Conservation (phyloP, 1,140 invertebrate genomes). For the Paramacrobiotus metropolitanus region DNA sequence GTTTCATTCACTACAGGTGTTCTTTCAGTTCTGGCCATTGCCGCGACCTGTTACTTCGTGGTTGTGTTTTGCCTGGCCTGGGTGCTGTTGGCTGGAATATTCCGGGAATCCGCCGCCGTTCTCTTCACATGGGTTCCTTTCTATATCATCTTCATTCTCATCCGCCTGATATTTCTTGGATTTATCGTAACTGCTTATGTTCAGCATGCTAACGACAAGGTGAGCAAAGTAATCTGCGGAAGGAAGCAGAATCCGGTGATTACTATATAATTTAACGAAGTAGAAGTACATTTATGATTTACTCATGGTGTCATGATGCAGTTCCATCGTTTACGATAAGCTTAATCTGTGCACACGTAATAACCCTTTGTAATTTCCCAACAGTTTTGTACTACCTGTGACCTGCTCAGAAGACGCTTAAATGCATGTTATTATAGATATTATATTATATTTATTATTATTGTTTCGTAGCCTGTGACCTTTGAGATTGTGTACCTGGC, state of each 20-base stretch:
- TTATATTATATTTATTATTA: background rate
- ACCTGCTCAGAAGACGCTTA: too few species aligned
- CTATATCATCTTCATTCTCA: slow-evolving; percentile 1
- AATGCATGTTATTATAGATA: too few species aligned
- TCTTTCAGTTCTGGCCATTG: slow-evolving; percentile 1
- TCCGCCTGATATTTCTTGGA: background rate
- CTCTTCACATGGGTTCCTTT: background rate
- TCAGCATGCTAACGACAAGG: background rate
- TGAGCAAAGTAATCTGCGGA: background rate
- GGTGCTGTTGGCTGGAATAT: background rate
- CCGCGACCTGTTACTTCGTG: background rate
- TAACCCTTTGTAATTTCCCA: too few species aligned
- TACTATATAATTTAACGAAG: too few species aligned
- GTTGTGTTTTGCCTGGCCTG: background rate
- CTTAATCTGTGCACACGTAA: too few species aligned
- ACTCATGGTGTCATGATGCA: too few species aligned
- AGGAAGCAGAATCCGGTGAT: too few species aligned
- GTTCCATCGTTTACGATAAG: too few species aligned
- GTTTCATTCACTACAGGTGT: background rate
- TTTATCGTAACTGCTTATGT: background rate
- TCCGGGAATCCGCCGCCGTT: background rate
- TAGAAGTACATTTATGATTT: too few species aligned
- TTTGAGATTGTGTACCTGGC: slow-evolving; percentile 3
- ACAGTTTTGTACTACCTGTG: too few species aligned
- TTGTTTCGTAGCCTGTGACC: background rate